Conservation (phyloP, 2,797 vertebrate species). For the Monodelphis domestica region DNA sequence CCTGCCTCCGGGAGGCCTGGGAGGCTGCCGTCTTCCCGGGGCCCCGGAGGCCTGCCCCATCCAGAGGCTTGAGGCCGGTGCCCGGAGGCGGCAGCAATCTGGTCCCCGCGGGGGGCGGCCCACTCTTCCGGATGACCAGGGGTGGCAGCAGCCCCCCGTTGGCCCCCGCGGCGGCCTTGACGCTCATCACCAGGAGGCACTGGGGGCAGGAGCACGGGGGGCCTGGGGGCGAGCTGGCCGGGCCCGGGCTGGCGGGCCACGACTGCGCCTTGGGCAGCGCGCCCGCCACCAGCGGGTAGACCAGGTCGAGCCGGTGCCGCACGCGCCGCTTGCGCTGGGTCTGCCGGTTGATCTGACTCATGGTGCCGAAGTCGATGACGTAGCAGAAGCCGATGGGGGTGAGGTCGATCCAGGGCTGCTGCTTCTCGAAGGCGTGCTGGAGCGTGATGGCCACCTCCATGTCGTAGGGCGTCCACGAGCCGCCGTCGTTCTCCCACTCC, state of each 20-base stretch:
- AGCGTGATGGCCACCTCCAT: slow-evolving; percentile 95
- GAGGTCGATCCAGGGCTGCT: slow-evolving; percentile 94
- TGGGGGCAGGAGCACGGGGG: slow-evolving; percentile 92
- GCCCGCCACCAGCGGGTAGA: slow-evolving; percentile 92
- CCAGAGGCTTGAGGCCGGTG: slow-evolving; percentile 58
- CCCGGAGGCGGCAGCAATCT: slow-evolving; percentile 80
- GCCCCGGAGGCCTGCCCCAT: slow-evolving; percentile 49
- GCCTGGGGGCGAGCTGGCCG: slow-evolving; percentile 7
- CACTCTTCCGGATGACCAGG: slow-evolving; percentile 78
- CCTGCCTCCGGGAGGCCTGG: slow-evolving; percentile 82
- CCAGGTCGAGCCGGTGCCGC: slow-evolving; percentile 91
- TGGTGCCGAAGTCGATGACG: slow-evolving; percentile 93
- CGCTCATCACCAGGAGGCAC: slow-evolving; percentile 93
- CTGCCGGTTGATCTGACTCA: slow-evolving; percentile 97
- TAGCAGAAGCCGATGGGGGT: slow-evolving; percentile 94
- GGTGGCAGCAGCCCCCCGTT: slow-evolving; percentile 39
- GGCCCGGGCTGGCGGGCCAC: slow-evolving; percentile 86
- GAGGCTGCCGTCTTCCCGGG: slow-evolving; percentile 83
- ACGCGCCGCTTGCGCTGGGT: slow-evolving; percentile 93
- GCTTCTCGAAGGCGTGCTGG: slow-evolving; percentile 91
- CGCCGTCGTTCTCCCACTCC: slow-evolving; percentile 96
- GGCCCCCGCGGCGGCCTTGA: slow-evolving; percentile 86
- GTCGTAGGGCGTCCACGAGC: slow-evolving; percentile 94
- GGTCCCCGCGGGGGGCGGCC: not conserved
- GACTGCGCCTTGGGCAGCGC: slow-evolving; percentile 87